Evolutionary conservation across 2,888 invertebrate genomes (phyloP).

Genomic region (Caenorhabditis sp.): DNA sequence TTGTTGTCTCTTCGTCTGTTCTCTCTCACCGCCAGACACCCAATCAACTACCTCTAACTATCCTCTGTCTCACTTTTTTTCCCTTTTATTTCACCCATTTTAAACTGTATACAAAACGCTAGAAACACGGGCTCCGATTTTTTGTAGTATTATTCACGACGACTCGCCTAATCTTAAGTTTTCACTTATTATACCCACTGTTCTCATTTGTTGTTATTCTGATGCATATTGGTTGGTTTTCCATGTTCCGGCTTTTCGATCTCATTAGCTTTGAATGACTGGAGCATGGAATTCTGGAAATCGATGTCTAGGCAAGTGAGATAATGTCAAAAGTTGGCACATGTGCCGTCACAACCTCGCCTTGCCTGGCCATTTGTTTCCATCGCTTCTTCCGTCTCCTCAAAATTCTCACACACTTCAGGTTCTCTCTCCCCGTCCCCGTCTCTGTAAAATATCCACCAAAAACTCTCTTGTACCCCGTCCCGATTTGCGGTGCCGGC

Average conservation of each 20-base stretch:
- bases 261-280: slow-evolving; percentile 12
- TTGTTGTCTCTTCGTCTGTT: slow-evolving; percentile 18
- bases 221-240: slow-evolving; percentile 35
- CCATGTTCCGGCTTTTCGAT: slow-evolving; percentile 31
- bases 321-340: not conserved
- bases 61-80: slow-evolving; percentile 32
- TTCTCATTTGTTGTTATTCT: slow-evolving; percentile 22
- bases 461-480: slow-evolving; percentile 38
- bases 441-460: slow-evolving; percentile 8
- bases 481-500: slow-evolving; percentile 62
- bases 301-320: not conserved
- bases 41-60: slow-evolving; percentile 35
- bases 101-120: slow-evolving; percentile 51
- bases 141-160: slow-evolving; percentile 49
- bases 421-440: slow-evolving; percentile 33
- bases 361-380: slow-evolving; percentile 12
- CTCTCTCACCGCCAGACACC: not conserved
- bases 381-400: slow-evolving; percentile 26
- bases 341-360: too few relatives aligned
- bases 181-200: slow-evolving; percentile 55
- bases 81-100: slow-evolving; percentile 2
- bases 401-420: slow-evolving; percentile 62
- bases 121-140: slow-evolving; percentile 55
- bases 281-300: slow-evolving; percentile 10
- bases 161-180: slow-evolving; percentile 26